Percentiles rank a stretch among this genome's conserved stretches.
Evolutionary conservation across 37 sponge, comb jelly and placozoan genomes (phyloP).

Genomic region (Cladorhizidae sp.): DNA sequence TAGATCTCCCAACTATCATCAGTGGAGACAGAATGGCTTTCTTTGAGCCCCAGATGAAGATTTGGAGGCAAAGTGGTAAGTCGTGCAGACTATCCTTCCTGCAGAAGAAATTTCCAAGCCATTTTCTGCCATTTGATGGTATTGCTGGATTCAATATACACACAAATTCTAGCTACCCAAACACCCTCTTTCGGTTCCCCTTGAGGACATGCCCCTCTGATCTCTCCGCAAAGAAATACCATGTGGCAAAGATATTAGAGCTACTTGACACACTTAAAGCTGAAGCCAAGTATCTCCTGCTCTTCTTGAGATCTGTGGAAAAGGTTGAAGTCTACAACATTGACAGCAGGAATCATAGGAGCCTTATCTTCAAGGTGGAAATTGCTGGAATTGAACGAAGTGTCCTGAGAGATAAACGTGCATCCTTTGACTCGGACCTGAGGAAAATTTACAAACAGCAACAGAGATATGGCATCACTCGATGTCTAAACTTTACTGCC

Average conservation of each 20-base stretch:
- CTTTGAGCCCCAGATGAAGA: constrained; percentile 70
- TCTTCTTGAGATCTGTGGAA: constrained; percentile 62
- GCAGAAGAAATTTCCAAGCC: background rate
- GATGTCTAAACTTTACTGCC: background rate
- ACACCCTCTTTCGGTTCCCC: constrained; percentile 82
- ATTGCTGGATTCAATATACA: constrained; percentile 17
- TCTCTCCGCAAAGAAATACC: constrained; percentile 37
- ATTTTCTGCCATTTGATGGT: background rate
- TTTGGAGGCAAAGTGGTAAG: constrained; percentile 44
- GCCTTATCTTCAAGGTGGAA: background rate
- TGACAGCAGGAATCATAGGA: background rate
- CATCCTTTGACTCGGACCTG: no score
- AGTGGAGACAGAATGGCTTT: constrained; percentile 62
- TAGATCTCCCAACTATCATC: constrained; percentile 73
- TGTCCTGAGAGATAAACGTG: no score
- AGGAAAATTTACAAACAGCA: background rate
- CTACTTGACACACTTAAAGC: constrained; percentile 29
- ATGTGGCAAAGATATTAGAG: constrained; percentile 11
- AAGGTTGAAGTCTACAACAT: constrained; percentile 12
- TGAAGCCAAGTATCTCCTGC: constrained; percentile 49
- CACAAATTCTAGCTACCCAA: constrained; percentile 7
- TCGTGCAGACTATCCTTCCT: constrained; percentile 22
- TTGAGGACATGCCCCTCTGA: constrained; percentile 41
- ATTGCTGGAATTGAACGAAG: no score
- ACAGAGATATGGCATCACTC: background rate